Evolutionary conservation across 1,140 invertebrate species (phyloP).

Genomic region (Melitaea cinxia): DNA sequence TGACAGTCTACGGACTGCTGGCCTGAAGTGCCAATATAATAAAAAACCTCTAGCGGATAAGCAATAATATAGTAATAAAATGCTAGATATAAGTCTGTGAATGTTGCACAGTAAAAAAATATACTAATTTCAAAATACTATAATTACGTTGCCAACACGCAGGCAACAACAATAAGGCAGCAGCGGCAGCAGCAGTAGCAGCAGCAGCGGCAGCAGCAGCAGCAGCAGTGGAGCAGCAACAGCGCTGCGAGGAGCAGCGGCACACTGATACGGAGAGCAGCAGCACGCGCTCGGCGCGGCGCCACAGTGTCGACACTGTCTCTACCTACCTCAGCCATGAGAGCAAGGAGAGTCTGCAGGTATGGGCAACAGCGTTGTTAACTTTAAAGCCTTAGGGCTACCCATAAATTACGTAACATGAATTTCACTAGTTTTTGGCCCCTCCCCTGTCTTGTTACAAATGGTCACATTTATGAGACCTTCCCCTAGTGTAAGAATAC

Average conservation of each 20-base stretch:
- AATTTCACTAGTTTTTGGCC: too few relatives aligned
- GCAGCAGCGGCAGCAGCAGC: conserved; percentile 80
- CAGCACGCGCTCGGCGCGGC: conserved; percentile 85
- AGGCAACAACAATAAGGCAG: conserved; percentile 47
- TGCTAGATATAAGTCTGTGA: too few relatives aligned
- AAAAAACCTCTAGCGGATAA: too few relatives aligned
- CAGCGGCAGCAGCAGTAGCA: conserved; percentile 65
- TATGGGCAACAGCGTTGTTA: conserved; percentile 7
- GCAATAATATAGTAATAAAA: too few relatives aligned
- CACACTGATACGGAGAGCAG: conserved; percentile 55
- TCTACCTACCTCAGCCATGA: conserved; percentile 94
- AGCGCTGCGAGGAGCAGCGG: conserved; percentile 6
- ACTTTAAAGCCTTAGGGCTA: not conserved
- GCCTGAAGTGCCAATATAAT: too few relatives aligned
- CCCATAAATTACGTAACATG: not conserved
- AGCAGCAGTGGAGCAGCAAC: not conserved
- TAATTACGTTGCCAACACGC: too few relatives aligned
- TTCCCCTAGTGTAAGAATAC: too few relatives aligned
- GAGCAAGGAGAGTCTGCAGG: conserved; percentile 84
- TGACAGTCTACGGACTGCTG: too few relatives aligned
- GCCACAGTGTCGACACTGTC: conserved; percentile 92
- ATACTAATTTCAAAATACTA: too few relatives aligned
- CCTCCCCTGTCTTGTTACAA: too few relatives aligned
- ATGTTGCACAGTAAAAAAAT: too few relatives aligned
- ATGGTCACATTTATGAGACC: too few relatives aligned